Evolutionary conservation across 2,797 vertebrate genomes (phyloP).

Genomic region (Dicrostonyx torquatus): DNA sequence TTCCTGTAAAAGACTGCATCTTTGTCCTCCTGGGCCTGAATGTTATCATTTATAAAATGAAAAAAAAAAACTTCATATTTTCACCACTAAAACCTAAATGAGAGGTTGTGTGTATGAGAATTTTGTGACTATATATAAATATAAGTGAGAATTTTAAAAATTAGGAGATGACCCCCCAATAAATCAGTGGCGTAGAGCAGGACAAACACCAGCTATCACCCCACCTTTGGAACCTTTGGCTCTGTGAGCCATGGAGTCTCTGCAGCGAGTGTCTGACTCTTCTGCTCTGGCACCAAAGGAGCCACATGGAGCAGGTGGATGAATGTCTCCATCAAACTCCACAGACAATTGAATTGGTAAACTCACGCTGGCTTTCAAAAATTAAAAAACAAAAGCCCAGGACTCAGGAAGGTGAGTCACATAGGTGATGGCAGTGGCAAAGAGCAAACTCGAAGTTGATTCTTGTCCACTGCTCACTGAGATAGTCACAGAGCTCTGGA

Average conservation of each 20-base stretch:
- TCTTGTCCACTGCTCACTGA: not conserved
- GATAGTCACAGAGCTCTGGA: not conserved
- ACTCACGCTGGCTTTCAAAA: not conserved
- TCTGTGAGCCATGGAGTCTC: not conserved
- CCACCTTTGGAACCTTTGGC: not conserved
- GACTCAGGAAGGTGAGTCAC: not conserved
- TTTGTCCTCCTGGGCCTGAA: not conserved
- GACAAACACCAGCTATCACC: not conserved
- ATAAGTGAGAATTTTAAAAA: not conserved
- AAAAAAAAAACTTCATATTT: not conserved
- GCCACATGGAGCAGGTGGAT: not conserved
- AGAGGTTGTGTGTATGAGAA: not conserved
- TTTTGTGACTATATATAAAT: not conserved
- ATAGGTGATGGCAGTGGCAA: not conserved
- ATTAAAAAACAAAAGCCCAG: not conserved
- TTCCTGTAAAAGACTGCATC: too few species aligned
- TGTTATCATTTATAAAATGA: constrained; percentile 41
- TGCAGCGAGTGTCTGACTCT: not conserved
- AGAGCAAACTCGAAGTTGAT: not conserved
- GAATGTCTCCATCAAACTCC: not conserved
- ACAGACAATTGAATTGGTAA: not conserved
- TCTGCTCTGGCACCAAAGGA: not conserved
- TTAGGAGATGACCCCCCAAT: not conserved
- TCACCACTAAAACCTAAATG: not conserved
- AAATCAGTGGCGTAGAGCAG: not conserved